Percentiles rank a stretch among this genome's conserved stretches.
These are phyloP conservation scores for Dolichoris vasculosae DNA, from an alignment of 1,140 invertebrate genomes.

Conservation along the genomic window DNA sequence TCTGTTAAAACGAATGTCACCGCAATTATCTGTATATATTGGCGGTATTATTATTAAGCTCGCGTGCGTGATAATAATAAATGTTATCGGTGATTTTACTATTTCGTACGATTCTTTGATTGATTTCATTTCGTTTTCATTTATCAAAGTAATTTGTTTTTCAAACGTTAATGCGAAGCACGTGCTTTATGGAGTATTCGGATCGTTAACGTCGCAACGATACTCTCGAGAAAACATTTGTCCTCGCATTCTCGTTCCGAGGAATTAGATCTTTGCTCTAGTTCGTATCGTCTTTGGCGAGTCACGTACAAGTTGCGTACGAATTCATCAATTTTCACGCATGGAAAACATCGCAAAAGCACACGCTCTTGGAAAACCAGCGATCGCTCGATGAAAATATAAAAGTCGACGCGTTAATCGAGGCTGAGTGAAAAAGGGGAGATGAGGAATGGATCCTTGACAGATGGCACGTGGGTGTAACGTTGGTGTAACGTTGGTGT, in stretches of 20 bases:
- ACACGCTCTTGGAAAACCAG: too few species aligned
- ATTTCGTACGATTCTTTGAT: neutral
- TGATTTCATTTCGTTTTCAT: slow-evolving; percentile 5
- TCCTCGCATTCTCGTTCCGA: too few species aligned
- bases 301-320: too few species aligned
- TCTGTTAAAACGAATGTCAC: slow-evolving; percentile 21
- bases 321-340: too few species aligned
- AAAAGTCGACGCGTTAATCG: neutral
- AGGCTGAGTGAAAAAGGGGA: neutral
- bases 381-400: neutral
- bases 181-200: too few species aligned
- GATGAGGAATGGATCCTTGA: slow-evolving; percentile 26
- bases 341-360: too few species aligned
- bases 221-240: too few species aligned
- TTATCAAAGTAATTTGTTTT: neutral
- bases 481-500: too few species aligned
- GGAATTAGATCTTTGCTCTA: too few species aligned
- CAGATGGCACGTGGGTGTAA: slow-evolving; percentile 52
- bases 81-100: slow-evolving; percentile 6
- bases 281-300: too few species aligned
- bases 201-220: too few species aligned
- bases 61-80: neutral
- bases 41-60: neutral
- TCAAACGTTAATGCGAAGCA: neutral
- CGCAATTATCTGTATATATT: slow-evolving; percentile 14